These are phyloP conservation scores for Excalfactoria chinensis DNA, from an alignment of 2,113 vertebrate genomes.

Conservation along the genomic window DNA sequence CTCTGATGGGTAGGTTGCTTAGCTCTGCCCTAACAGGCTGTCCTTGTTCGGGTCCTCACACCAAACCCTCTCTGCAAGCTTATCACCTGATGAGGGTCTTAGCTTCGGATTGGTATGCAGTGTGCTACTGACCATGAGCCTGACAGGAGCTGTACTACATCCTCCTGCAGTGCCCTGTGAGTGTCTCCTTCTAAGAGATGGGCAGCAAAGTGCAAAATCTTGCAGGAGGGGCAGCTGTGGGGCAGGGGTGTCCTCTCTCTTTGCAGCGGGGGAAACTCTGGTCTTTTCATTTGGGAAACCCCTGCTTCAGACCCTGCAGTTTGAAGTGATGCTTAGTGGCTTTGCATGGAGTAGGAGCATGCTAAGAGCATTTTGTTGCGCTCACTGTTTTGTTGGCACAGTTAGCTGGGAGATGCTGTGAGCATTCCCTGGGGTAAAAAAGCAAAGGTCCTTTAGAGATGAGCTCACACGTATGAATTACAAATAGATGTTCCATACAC, in stretches of 20 bases:
- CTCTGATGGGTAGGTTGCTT: conserved; percentile 7
- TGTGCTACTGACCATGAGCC: not conserved
- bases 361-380: not conserved
- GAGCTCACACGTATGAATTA: not conserved
- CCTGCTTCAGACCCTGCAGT: not conserved
- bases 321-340: not conserved
- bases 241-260: not conserved
- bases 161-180: not conserved
- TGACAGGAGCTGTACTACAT: not conserved
- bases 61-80: not conserved
- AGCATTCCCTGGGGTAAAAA: not conserved
- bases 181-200: not conserved
- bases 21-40: not conserved
- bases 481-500: not conserved
- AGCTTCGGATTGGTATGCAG: not conserved
- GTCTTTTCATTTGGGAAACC: conserved; percentile 5
- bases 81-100: not conserved
- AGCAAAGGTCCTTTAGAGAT: not conserved
- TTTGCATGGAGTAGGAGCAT: not conserved
- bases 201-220: not conserved
- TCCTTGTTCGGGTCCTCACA: not conserved
- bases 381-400: not conserved
- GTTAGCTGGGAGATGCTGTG: not conserved
- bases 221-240: not conserved
- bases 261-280: not conserved